Conservation (phyloP, 2,113 vertebrate genomes). For the Neodontobutis hainanensis region DNA sequence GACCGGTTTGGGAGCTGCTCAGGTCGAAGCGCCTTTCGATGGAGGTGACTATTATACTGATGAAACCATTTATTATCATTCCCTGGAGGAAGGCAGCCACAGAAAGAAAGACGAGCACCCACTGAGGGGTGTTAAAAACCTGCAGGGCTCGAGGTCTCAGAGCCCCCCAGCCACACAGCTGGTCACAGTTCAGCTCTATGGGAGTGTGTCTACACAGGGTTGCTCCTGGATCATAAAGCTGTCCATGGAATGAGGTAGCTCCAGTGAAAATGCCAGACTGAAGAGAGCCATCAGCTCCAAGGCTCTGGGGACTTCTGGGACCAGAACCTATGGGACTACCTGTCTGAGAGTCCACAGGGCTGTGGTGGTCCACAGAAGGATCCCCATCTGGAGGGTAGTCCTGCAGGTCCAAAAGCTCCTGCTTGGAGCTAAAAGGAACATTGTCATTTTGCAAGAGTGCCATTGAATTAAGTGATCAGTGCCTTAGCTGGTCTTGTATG, state of each 20-base stretch:
- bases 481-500: too few relatives aligned
- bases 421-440: constrained; percentile 80
- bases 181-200: constrained; percentile 54
- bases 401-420: constrained; percentile 77
- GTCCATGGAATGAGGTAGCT: constrained; percentile 1
- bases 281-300: constrained; percentile 36
- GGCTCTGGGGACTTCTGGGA: constrained; percentile 19
- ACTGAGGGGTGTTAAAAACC: constrained; percentile 85
- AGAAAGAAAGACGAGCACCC: constrained; percentile 89
- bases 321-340: constrained; percentile 68
- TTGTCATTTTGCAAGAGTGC: too few relatives aligned
- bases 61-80: constrained; percentile 92
- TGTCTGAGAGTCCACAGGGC: constrained; percentile 39
- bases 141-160: constrained; percentile 82
- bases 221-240: background rate
- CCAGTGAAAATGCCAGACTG: constrained; percentile 36
- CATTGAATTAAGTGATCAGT: too few relatives aligned
- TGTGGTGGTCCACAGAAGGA: background rate
- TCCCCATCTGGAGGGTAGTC: background rate
- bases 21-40: constrained; percentile 93
- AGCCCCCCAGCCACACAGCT: constrained; percentile 85
- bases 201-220: constrained; percentile 1
- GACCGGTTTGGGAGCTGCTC: constrained; percentile 90
- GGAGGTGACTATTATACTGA: constrained; percentile 93
- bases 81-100: constrained; percentile 93